Percentiles rank a stretch among this genome's conserved stretches.
Evolutionary conservation across 2,888 invertebrate species (phyloP).

Genomic region (Drosophila gaucha): DNA sequence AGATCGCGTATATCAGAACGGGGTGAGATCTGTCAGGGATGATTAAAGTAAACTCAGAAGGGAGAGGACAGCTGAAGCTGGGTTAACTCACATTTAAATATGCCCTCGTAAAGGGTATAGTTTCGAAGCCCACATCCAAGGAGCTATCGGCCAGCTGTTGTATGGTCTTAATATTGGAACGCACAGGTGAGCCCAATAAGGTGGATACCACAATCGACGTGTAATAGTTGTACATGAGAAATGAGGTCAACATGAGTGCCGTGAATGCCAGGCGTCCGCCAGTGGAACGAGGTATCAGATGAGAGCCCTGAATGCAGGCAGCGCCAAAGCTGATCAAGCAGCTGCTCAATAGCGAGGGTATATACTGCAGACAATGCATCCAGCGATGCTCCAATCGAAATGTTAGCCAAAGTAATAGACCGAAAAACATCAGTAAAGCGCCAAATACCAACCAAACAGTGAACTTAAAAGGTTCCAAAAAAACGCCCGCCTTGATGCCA

Average conservation of each 20-base stretch:
- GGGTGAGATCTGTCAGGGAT: conserved; percentile 65
- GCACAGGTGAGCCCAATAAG: conserved; percentile 86
- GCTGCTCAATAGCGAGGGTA: conserved; percentile 80
- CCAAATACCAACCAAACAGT: conserved; percentile 86
- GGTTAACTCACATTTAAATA: conserved; percentile 75
- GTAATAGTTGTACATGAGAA: conserved; percentile 87
- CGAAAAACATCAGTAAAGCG: conserved; percentile 80
- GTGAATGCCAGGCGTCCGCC: conserved; percentile 84
- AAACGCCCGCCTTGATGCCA: conserved; percentile 86
- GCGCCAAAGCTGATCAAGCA: conserved; percentile 85
- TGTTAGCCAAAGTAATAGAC: conserved; percentile 81
- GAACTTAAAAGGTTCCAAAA: conserved; percentile 86
- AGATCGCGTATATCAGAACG: conserved; percentile 70
- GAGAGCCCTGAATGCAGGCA: conserved; percentile 85
- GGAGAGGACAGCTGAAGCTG: accelerated
- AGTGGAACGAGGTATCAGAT: conserved; percentile 84
- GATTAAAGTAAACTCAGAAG: not conserved
- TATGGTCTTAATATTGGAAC: conserved; percentile 85
- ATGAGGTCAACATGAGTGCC: conserved; percentile 79
- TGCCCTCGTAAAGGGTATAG: conserved; percentile 81
- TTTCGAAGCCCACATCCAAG: conserved; percentile 86
- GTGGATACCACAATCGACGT: conserved; percentile 88
- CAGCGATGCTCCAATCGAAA: conserved; percentile 75
- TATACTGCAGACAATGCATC: conserved; percentile 54
- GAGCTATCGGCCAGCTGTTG: conserved; percentile 86